Percentiles rank a stretch among this genome's conserved stretches.
Evolutionary conservation across 2,888 invertebrate species (phyloP).

Genomic region (Macaria notata): DNA sequence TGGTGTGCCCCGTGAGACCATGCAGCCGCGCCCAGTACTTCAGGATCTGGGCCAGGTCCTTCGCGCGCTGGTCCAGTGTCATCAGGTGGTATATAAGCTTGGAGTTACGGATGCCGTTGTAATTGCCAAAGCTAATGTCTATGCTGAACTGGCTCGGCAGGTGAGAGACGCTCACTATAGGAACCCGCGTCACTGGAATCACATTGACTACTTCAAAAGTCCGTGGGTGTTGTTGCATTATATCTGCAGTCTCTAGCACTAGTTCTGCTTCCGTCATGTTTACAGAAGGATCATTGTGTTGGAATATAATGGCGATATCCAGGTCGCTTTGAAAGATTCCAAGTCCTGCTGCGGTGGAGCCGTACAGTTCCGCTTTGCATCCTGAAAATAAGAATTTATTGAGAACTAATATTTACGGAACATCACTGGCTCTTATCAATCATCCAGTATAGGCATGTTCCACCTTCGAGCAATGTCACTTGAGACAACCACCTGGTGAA

Average conservation of each 20-base stretch:
- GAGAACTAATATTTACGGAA: too few relatives aligned
- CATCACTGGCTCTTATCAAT: too few relatives aligned
- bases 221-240: not conserved
- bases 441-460: too few relatives aligned
- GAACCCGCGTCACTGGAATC: not conserved
- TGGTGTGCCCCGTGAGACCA: not conserved
- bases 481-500: too few relatives aligned
- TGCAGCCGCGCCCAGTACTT: constrained; percentile 18
- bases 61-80: constrained; percentile 7
- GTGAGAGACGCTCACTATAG: constrained; percentile 1
- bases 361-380: constrained; percentile 5
- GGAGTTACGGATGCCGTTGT: constrained; percentile 6
- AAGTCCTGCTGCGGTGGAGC: constrained; percentile 16
- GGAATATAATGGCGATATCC: constrained; percentile 8
- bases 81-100: constrained; percentile 9
- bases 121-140: constrained; percentile 12
- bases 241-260: not conserved
- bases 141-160: constrained; percentile 7
- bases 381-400: constrained; percentile 10
- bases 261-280: not conserved
- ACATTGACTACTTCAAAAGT: not conserved
- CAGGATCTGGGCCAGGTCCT: constrained; percentile 5
- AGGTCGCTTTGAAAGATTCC: constrained; percentile 17
- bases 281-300: not conserved
- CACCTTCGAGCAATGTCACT: too few relatives aligned